Evolutionary conservation across 2,113 vertebrate species (phyloP), one percentile per base, ranked within the genome.

Genomic region (Genyomyrus donnyi): DNA sequence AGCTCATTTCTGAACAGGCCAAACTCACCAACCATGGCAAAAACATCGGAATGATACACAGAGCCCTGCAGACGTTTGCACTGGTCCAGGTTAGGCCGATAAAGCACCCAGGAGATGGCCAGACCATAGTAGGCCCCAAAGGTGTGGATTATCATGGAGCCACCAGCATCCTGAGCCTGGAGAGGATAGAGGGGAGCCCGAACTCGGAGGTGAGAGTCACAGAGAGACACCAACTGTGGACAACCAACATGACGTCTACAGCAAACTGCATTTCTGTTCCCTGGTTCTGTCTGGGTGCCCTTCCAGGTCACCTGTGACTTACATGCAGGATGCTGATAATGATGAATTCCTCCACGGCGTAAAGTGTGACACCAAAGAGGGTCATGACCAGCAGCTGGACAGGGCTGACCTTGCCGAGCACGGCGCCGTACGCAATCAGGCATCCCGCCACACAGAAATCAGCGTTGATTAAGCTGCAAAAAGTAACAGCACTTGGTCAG

Each of bases 61-160:
- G 98, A 97, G 13, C 95, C 95, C 90, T 98, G 96, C 88, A 97
- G 94, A 45, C 94, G 94, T 90, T 96, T 96, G 91, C 96, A 97
- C 91, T 97, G 96, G 13, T 97, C 93, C 90, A 99, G 92, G 90
- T 97, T 96, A 80, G 96, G 97, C 42, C 98, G 96, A 93, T 98
- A 98, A 58, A 99, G 97, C 93, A 99, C 93, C 93, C 97, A 96
- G 17, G 98, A 97, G 91, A 99, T 96, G 0, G 96, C 92, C 31
- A 99, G 97, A 85, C 98, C 98, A 92, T 98, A 99, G 94, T 99
- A 99, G 91, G 92, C 98, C 39, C 98, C 98, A 0, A 99, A 99
- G 10, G 95, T 96, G 92, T 99, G 98, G 93, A 99, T 99, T 89
- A 98, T 97, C 98, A 99, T 99, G 91, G 98, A 99, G 90, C 98